Percentiles rank a stretch among this genome's conserved stretches.
These are phyloP conservation scores for Gasterosteus nipponicus DNA, from an alignment of 2,113 vertebrate species.

Conservation along the genomic window DNA sequence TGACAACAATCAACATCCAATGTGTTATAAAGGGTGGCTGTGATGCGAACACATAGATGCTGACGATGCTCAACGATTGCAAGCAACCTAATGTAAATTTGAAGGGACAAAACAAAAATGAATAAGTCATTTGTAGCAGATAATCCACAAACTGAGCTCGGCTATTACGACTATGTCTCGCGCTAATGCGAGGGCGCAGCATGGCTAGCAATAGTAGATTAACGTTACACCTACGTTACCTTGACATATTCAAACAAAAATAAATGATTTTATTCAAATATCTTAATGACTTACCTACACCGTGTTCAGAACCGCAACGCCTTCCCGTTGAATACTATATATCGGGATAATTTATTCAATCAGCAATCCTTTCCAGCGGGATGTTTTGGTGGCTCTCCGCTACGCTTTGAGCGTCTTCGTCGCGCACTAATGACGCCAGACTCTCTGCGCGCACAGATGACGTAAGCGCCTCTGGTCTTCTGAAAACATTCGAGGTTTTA, in stretches of 20 bases:
- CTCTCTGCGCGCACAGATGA: conserved; percentile 43
- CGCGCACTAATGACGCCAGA: conserved; percentile 27
- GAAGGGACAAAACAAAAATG: neutral
- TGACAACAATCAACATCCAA: neutral
- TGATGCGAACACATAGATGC: neutral
- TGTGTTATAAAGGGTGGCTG: neutral
- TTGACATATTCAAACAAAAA: neutral
- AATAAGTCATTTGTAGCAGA: neutral
- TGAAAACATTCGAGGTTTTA: conserved; percentile 40
- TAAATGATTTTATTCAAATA: neutral
- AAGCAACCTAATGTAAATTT: neutral
- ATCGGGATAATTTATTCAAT: neutral
- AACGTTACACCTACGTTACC: conserved; percentile 2
- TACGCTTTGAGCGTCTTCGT: conserved; percentile 18
- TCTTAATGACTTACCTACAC: conserved; percentile 29
- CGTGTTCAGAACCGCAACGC: rapidly evolving
- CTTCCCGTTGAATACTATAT: neutral
- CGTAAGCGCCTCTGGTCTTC: neutral
- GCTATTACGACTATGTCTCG: neutral
- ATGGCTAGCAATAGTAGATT: conserved; percentile 28
- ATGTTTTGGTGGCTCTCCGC: conserved; percentile 40
- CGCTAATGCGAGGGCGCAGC: conserved; percentile 24
- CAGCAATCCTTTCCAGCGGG: conserved; percentile 29
- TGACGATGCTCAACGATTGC: neutral
- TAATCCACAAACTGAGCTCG: neutral